Percentiles rank a stretch among this genome's conserved stretches.
These are phyloP conservation scores for Scatophagus argus DNA, from an alignment of 2,113 vertebrate genomes.

Conservation along the genomic window DNA sequence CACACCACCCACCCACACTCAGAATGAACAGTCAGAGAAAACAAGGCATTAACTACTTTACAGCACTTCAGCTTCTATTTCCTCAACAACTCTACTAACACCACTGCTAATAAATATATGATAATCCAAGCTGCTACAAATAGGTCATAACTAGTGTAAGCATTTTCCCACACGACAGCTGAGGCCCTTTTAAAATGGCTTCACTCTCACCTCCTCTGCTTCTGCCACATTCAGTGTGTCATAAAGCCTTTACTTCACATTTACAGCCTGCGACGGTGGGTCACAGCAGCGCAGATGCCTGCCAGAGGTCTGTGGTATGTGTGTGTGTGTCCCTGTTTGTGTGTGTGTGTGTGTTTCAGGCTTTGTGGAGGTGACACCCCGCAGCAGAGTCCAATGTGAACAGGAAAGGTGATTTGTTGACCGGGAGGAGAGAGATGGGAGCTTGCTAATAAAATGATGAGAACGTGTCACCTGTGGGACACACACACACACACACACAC, in stretches of 20 bases:
- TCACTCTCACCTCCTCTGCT: conserved; percentile 34
- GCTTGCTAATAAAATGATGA: conserved; percentile 36
- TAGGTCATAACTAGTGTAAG: conserved; percentile 11
- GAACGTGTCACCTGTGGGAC: background rate
- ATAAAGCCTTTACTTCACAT: conserved; percentile 60
- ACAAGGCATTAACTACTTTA: background rate
- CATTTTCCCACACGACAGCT: conserved; percentile 15
- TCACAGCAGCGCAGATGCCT: conserved; percentile 45
- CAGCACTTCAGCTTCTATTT: background rate
- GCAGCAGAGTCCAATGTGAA: background rate
- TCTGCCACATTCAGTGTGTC: conserved; percentile 44
- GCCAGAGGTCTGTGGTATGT: conserved; percentile 27
- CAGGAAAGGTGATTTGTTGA: conserved; percentile 43
- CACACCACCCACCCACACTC: no score
- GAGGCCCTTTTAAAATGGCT: conserved; percentile 43
- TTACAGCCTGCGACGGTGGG: conserved; percentile 36
- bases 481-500: background rate
- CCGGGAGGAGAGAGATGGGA: background rate
- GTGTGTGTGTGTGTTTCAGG: background rate
- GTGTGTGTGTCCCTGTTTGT: conserved; percentile 3
- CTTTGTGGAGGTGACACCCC: conserved; percentile 32
- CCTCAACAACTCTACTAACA: conserved; percentile 8
- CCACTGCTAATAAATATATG: conserved; percentile 26
- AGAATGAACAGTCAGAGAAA: background rate
- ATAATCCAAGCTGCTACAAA: background rate